Conservation (phyloP, 2,797 vertebrate species). For the Halcyon leucocephala region DNA sequence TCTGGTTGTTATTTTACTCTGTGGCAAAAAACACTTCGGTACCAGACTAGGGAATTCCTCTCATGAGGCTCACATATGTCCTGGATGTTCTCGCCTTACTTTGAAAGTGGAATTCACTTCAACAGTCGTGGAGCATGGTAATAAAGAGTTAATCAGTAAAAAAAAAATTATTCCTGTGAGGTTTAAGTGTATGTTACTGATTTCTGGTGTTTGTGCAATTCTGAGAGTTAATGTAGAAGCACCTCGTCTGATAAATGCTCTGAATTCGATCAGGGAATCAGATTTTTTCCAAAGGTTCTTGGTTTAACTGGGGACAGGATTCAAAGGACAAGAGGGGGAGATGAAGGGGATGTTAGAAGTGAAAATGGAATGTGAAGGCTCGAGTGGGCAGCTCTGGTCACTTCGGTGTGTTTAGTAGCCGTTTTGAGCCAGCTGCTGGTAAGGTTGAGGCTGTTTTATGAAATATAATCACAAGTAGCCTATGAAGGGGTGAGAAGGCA, state of each 20-base stretch:
- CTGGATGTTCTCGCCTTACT: conserved; percentile 90
- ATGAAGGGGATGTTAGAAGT: neutral
- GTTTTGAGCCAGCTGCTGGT: rapidly evolving
- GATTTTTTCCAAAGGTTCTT: neutral
- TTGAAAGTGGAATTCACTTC: conserved; percentile 94
- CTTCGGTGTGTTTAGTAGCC: neutral
- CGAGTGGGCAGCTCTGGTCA: neutral
- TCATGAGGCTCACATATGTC: conserved; percentile 72
- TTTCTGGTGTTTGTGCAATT: neutral
- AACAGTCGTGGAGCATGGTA: conserved; percentile 93
- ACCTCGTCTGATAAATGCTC: neutral
- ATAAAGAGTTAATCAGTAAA: conserved; percentile 3
- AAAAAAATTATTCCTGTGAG: neutral
- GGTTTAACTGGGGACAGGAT: neutral
- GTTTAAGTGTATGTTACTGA: neutral
- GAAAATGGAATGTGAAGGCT: neutral
- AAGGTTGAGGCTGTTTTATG: neutral
- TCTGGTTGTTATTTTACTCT: conserved; percentile 84
- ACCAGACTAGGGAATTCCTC: conserved; percentile 80
- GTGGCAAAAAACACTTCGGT: conserved; percentile 83
- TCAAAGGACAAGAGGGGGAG: neutral
- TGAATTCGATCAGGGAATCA: rapidly evolving
- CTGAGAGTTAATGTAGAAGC: neutral
- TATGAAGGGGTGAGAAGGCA: neutral
- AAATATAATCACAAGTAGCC: neutral